A percentile compares a stretch with the other conserved stretches of the same genome.
phyloP scores from a whole-genome alignment of 2,113 vertebrate genomes.

The Anguilla rostrata region DNA sequence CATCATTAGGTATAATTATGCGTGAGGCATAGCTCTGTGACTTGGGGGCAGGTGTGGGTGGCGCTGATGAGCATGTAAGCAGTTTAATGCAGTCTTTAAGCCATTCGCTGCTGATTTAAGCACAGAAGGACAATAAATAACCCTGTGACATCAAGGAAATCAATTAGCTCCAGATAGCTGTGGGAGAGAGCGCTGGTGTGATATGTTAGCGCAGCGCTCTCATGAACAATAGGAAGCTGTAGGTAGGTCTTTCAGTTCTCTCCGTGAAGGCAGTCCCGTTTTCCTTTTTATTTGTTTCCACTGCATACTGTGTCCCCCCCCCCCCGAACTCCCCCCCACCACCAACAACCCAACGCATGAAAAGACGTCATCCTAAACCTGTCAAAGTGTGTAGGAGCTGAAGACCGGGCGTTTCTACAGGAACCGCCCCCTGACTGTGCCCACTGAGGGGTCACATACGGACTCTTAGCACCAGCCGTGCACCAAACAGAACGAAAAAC shows the following conservation, averaged over 20 bases:
- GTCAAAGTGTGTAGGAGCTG: constrained; percentile 64
- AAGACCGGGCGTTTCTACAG: constrained; percentile 53
- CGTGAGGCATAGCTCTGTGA: not conserved
- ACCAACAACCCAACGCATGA: constrained; percentile 42
- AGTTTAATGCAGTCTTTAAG: constrained; percentile 16
- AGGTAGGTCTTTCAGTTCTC: not conserved
- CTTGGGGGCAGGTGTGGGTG: not conserved
- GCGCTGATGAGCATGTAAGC: constrained; percentile 12
- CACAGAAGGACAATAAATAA: constrained; percentile 34
- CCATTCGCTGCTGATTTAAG: constrained; percentile 22
- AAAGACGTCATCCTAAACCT: constrained; percentile 54
- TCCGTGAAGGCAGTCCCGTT: not conserved
- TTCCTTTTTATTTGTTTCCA: not conserved
- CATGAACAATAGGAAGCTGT: constrained; percentile 7
- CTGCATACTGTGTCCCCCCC: not conserved
- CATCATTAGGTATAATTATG: not conserved
- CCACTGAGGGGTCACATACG: constrained; percentile 44
- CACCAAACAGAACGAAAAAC: not conserved
- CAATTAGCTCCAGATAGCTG: constrained; percentile 33
- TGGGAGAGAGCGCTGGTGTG: constrained; percentile 15
- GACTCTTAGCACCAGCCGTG: constrained; percentile 33
- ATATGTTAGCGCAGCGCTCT: constrained; percentile 14
- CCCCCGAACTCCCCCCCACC: not conserved
- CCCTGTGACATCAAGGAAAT: constrained; percentile 34
- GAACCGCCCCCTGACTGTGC: constrained; percentile 55